Conservation (phyloP, 2,888 invertebrate species). For the Lypha dubia region DNA sequence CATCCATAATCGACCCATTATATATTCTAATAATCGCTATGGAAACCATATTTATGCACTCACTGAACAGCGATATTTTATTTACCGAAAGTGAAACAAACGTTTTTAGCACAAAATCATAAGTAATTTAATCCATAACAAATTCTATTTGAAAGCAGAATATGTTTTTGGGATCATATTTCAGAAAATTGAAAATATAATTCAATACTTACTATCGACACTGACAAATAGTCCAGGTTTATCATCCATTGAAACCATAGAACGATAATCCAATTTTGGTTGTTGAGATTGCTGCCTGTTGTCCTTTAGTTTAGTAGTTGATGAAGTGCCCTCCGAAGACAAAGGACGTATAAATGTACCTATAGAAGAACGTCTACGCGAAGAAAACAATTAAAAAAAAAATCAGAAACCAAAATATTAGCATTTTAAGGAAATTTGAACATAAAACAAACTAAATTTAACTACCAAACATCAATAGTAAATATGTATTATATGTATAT, state of each 20-base stretch:
- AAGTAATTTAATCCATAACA: background rate
- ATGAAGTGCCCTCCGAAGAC: slow-evolving; percentile 87
- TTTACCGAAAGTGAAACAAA: no score
- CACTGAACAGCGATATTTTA: background rate
- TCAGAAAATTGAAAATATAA: slow-evolving; percentile 13
- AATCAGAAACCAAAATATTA: background rate
- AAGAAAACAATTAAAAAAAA: slow-evolving; percentile 10
- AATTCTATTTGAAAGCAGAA: background rate
- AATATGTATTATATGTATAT: slow-evolving; percentile 4
- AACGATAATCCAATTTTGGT: slow-evolving; percentile 93
- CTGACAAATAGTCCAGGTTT: slow-evolving; percentile 97
- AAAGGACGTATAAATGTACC: slow-evolving; percentile 92
- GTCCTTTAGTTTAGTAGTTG: slow-evolving; percentile 84
- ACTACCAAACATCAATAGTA: slow-evolving; percentile 39
- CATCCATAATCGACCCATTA: no score
- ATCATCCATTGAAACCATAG: slow-evolving; percentile 97
- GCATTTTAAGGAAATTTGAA: slow-evolving; percentile 9
- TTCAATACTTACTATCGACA: slow-evolving; percentile 92
- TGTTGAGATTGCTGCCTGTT: slow-evolving; percentile 88
- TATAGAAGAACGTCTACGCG: slow-evolving; percentile 91
- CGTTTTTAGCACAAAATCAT: no score
- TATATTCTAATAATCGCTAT: no score
- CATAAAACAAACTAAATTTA: slow-evolving; percentile 2
- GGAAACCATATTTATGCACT: background rate
- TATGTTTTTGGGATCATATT: background rate